Evolutionary conservation across 1,140 invertebrate genomes (phyloP), one percentile per base, ranked within the genome.

Genomic region (Meloidogyne chitwoodi): DNA sequence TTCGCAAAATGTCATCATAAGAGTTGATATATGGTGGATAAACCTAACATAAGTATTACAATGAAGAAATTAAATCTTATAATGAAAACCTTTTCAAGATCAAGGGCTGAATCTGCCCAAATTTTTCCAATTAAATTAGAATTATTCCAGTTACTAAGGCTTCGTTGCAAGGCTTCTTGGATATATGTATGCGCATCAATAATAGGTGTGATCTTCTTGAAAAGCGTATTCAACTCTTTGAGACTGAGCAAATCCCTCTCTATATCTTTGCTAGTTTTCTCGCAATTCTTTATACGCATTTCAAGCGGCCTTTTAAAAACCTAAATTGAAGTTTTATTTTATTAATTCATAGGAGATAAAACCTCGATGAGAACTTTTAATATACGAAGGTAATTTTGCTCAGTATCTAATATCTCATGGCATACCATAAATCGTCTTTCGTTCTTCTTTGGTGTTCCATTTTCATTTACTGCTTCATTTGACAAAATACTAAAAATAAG

Each of bases 21-120:
- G 34, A 69, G 69, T 80, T 80, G 16, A 80, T 76, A 64, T 80
- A 80, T 10, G 78, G 79, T 12, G 74, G 71, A 24, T 80, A 80
- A 38, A 73, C 77, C 66, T 78, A 38, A 73, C 77, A 48, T 78
- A 65, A 1, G 48, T 19, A 31, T 12, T n/a, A 26, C 22, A 41
- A 19, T 19, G 22, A 12, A 26, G 11, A 71, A 44, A 10, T 34
- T 16, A 26, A 27, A 12, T 8, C 0, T 1, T 5, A 68, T 14
- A 31, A 38, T 19, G 22, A 12, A n/a, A 27, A 75, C 74, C 31
- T 44, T 29, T 34, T 62, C 75, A 48, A 76, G 70, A 38, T 79
- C 77, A 4, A 14, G 8, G 16, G 74, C 69, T 16, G 34, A 31
- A 24, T 82, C 34, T 10, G 69, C 68, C 79, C 79, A 80, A 62